Conservation (phyloP, 2,113 vertebrate species). For the Gambusia affinis region DNA sequence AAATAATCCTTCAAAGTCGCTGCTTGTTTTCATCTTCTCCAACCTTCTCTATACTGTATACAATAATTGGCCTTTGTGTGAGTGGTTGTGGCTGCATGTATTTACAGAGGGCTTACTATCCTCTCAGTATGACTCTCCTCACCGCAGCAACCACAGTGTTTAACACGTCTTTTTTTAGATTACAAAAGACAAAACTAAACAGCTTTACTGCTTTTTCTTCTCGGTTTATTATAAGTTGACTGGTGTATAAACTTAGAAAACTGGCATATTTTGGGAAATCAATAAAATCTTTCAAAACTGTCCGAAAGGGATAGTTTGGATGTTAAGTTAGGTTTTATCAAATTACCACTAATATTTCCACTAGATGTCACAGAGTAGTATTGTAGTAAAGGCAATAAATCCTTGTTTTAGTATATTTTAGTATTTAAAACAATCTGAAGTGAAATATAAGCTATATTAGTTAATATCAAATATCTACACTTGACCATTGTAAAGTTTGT, state of each 20-base stretch:
- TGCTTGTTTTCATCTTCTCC: slow-evolving; percentile 1
- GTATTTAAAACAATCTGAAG: background rate
- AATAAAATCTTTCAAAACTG: background rate
- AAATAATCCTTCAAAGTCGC: slow-evolving; percentile 3
- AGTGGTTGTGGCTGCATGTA: slow-evolving; percentile 30
- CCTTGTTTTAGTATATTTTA: background rate
- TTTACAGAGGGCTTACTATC: slow-evolving; percentile 16
- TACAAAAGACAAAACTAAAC: background rate
- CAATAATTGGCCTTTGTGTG: slow-evolving; percentile 13
- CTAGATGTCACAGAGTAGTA: background rate
- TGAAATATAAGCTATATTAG: background rate
- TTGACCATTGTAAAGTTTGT: background rate
- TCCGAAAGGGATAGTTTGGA: background rate
- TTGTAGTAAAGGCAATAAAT: background rate
- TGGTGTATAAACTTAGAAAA: background rate
- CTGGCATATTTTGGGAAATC: background rate
- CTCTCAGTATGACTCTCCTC: slow-evolving; percentile 2
- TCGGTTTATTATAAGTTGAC: background rate
- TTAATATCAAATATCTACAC: background rate
- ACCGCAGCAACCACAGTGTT: slow-evolving; percentile 18
- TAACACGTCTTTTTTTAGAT: background rate
- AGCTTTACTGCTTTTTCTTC: background rate
- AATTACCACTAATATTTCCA: background rate
- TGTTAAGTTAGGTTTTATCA: background rate
- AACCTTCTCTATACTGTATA: background rate